These are phyloP conservation scores for Mormoops blainvillei DNA, from an alignment of 2,113 vertebrate species.

Conservation along the genomic window DNA sequence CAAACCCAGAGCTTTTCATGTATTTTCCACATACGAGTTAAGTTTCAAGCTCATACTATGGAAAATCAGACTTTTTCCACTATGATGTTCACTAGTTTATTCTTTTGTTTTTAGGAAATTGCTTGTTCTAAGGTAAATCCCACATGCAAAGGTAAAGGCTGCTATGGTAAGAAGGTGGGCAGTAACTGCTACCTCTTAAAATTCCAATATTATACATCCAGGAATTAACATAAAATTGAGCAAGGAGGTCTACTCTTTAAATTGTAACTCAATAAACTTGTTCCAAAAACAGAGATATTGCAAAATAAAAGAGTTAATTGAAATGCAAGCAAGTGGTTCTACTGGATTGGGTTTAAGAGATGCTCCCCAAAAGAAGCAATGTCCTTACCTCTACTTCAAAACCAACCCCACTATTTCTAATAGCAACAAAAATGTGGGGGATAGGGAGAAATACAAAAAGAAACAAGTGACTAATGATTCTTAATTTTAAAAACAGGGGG, in stretches of 20 bases:
- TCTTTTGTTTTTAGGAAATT: neutral
- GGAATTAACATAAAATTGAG: neutral
- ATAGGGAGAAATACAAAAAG: neutral
- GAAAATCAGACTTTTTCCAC: neutral
- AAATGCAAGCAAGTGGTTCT: neutral
- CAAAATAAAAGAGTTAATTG: neutral
- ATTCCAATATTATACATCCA: neutral
- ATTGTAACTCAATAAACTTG: neutral
- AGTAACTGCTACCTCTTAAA: neutral
- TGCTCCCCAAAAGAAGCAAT: neutral
- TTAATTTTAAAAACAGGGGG: constrained; percentile 5
- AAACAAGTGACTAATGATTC: neutral
- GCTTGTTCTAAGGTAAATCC: neutral
- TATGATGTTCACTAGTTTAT: neutral
- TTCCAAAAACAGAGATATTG: neutral
- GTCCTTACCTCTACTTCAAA: neutral
- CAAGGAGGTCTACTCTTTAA: neutral
- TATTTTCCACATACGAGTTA: neutral
- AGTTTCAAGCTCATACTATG: neutral
- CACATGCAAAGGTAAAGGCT: neutral
- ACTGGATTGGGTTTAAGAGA: neutral
- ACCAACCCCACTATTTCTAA: neutral
- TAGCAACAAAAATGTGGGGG: neutral
- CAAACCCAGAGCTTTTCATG: neutral
- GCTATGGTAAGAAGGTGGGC: neutral